These are phyloP conservation scores for Frankliniella intonsa DNA, from an alignment of 2,888 invertebrate species.

Conservation along the genomic window DNA sequence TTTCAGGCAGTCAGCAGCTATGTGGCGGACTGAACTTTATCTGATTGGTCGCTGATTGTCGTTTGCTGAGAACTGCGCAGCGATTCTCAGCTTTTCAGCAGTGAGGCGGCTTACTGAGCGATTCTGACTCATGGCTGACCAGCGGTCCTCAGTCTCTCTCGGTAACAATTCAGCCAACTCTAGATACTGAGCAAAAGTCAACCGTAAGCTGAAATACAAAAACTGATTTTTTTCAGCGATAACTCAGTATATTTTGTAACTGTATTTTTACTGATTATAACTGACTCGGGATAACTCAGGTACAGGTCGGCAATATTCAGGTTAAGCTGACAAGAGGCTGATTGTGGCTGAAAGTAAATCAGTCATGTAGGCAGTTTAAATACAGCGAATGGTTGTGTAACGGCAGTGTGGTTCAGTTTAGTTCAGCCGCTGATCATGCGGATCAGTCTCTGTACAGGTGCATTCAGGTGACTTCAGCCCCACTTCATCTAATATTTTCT, in stretches of 20 bases:
- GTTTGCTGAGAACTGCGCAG: too few relatives aligned
- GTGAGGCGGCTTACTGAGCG: not conserved
- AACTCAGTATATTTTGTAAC: not conserved
- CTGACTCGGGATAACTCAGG: constrained; percentile 6
- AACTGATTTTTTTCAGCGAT: not conserved
- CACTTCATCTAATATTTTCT: not conserved
- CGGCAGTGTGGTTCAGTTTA: not conserved
- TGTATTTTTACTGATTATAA: not conserved
- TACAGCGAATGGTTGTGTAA: not conserved
- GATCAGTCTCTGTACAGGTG: not conserved
- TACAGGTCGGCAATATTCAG: not conserved
- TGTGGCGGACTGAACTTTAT: too few relatives aligned
- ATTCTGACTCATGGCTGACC: not conserved
- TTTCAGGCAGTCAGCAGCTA: too few relatives aligned
- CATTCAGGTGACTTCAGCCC: not conserved
- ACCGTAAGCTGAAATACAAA: not conserved
- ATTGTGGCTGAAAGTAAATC: not conserved
- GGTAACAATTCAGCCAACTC: too few relatives aligned
- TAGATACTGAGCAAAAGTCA: too few relatives aligned
- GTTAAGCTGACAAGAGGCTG: not conserved
- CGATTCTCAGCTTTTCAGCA: too few relatives aligned
- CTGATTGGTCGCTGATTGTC: too few relatives aligned
- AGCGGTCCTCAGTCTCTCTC: not conserved
- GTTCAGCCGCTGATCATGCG: not conserved
- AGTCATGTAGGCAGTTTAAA: not conserved